phyloP scores from a whole-genome alignment of 1,140 invertebrate species.

The Drosophila ananassae region DNA sequence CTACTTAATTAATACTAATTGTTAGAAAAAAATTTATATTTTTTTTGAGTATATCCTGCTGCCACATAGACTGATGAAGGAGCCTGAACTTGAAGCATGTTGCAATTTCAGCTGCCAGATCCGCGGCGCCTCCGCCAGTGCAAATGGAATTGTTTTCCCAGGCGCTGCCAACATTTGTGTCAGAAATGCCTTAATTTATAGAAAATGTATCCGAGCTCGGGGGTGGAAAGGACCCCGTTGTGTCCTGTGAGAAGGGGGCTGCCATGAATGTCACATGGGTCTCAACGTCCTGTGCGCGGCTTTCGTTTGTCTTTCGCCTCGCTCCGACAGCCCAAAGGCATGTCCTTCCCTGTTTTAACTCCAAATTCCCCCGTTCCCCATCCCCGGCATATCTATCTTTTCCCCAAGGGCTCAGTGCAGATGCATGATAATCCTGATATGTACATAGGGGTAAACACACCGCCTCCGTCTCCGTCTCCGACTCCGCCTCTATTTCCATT shows the following conservation, averaged over 20 bases:
- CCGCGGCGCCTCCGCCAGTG: slow-evolving; percentile 37
- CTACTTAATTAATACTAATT: neutral
- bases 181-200: slow-evolving; percentile 72
- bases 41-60: slow-evolving; percentile 1
- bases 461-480: neutral
- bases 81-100: slow-evolving; percentile 30
- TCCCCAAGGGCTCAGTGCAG: slow-evolving; percentile 41
- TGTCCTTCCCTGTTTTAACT: neutral
- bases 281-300: slow-evolving; percentile 50
- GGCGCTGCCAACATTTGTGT: slow-evolving; percentile 50
- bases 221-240: slow-evolving; percentile 32
- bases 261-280: slow-evolving; percentile 51
- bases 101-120: slow-evolving; percentile 51
- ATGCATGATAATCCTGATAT: slow-evolving; percentile 58
- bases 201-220: slow-evolving; percentile 62
- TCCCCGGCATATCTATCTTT: slow-evolving; percentile 24
- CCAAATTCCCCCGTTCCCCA: slow-evolving; percentile 2
- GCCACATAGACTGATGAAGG: neutral
- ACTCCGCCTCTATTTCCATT: no score
- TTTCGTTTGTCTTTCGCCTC: slow-evolving; percentile 63
- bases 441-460: slow-evolving; percentile 29
- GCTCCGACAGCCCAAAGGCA: slow-evolving; percentile 21
- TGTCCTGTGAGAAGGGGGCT: slow-evolving; percentile 11
- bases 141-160: slow-evolving; percentile 72
- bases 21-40: neutral